Conservation (phyloP, 2,797 vertebrate species). For the Chlorospingus flavigularis region DNA sequence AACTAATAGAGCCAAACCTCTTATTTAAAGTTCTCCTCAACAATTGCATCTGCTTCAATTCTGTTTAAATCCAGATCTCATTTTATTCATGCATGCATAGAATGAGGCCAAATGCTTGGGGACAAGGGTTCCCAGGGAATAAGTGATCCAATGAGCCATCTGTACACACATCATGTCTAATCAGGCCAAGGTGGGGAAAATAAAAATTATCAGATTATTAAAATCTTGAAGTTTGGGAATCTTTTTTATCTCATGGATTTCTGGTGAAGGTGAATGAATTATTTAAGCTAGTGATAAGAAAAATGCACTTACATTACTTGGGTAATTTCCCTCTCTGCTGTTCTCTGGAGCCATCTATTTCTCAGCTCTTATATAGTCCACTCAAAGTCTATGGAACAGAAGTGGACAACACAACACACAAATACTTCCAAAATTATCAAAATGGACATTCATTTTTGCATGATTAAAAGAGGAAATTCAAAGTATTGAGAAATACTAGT, state of each 20-base stretch:
- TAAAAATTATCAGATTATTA: background rate
- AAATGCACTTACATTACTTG: background rate
- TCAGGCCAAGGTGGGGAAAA: background rate
- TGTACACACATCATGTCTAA: background rate
- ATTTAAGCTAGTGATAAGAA: background rate
- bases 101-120: conserved; percentile 9
- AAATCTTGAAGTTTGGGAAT: background rate
- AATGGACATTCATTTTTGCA: background rate
- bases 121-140: background rate
- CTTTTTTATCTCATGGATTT: background rate
- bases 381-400: background rate
- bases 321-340: background rate
- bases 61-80: background rate
- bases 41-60: background rate
- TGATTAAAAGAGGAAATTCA: background rate
- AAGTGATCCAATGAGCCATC: background rate
- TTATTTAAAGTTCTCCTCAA: background rate
- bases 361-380: background rate
- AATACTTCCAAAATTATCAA: background rate
- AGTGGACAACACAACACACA: background rate
- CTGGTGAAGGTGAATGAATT: background rate
- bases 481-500: background rate
- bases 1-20: background rate
- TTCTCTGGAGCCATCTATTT: background rate
- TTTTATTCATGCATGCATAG: conserved; percentile 13